A percentile compares a stretch with the other conserved stretches of the same genome.
phyloP scores from a whole-genome alignment of 2,797 vertebrate genomes.

The Apogon hyalosoma region DNA sequence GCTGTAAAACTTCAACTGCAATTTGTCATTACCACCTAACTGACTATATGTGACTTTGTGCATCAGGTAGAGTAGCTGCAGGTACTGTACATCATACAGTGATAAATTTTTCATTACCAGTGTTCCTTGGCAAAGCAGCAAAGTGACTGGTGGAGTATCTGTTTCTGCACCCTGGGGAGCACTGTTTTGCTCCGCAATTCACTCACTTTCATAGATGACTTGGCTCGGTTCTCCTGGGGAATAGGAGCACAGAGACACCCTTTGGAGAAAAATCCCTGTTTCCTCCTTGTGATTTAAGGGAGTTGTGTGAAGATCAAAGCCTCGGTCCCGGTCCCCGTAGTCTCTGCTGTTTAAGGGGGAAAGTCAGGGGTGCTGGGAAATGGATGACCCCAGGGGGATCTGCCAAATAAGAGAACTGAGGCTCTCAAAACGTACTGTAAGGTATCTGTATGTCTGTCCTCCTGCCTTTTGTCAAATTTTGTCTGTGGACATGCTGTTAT shows the following conservation, averaged over 20 bases:
- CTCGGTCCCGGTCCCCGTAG: conserved; percentile 68
- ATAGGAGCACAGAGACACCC: conserved; percentile 72
- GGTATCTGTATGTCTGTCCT: conserved; percentile 45
- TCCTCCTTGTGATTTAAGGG: conserved; percentile 75
- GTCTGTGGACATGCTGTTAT: conserved; percentile 28
- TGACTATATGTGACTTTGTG: conserved; percentile 34
- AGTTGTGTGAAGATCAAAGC: conserved; percentile 84
- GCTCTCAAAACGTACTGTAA: conserved; percentile 57
- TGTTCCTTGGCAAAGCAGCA: conserved; percentile 51
- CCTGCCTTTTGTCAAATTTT: conserved; percentile 30
- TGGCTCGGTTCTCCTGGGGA: conserved; percentile 72
- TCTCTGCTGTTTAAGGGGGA: conserved; percentile 66
- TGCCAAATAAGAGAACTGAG: conserved; percentile 64
- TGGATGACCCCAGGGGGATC: conserved; percentile 70
- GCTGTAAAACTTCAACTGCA: not conserved
- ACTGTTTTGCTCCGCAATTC: conserved; percentile 77
- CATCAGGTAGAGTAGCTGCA: conserved; percentile 54
- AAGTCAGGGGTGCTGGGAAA: conserved; percentile 75
- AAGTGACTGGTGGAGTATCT: conserved; percentile 62
- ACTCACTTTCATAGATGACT: conserved; percentile 77
- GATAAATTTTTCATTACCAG: conserved; percentile 71
- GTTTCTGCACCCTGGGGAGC: conserved; percentile 68
- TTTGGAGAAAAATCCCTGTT: conserved; percentile 73
- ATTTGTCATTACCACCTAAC: conserved; percentile 21
- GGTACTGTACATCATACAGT: conserved; percentile 43